Evolutionary conservation across 2,797 vertebrate species (phyloP), one percentile per base, ranked within the genome.

Genomic region (Cottoperca gobio): DNA sequence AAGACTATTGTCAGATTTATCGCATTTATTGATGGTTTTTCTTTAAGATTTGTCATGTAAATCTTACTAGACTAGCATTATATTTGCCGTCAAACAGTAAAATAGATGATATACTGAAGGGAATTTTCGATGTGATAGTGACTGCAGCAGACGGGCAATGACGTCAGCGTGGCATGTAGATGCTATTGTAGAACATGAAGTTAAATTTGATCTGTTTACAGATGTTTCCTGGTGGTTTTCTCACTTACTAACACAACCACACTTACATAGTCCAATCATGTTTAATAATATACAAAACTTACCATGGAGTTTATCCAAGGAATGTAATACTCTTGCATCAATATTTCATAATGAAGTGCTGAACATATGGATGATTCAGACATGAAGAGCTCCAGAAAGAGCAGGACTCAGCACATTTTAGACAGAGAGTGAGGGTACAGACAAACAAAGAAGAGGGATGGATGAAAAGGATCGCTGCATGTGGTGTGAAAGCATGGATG

Each of bases 401-500:
- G 19, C 8, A 43, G 72, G 39, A 35, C 63, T 70, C 64, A 76
- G 72, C 65, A 81, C 64, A 64, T 76, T 74, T 55, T n/a, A 50
- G 28, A 70, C 61, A 14, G 69, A 9, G 48, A 55, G 43, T 2
- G 28, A 24, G 42, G 17, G 33, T 54, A 17, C 23, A 24, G 24
- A 55, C n/a, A n/a, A 53, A 17, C 8, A 65, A 50, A 49, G 35
- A 52, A 3, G 40, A 63, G 28, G 43, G 35, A 58, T 48, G 61
- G 76, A 74, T 75, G 78, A 71, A 82, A 86, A 74, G 73, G 85
- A 84, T 50, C 70, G 72, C 79, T 78, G 81, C 78, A 81, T 84
- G 79, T 73, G 80, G 87, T 83, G 86, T 83, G 83, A 88, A 86
- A 85, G 81, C 80, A 79, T 85, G 87, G 86, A 86, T 31, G 73